Base-by-base conservation (phyloP, 2,797 vertebrate genomes). In the Myripristis murdjan region DNA sequence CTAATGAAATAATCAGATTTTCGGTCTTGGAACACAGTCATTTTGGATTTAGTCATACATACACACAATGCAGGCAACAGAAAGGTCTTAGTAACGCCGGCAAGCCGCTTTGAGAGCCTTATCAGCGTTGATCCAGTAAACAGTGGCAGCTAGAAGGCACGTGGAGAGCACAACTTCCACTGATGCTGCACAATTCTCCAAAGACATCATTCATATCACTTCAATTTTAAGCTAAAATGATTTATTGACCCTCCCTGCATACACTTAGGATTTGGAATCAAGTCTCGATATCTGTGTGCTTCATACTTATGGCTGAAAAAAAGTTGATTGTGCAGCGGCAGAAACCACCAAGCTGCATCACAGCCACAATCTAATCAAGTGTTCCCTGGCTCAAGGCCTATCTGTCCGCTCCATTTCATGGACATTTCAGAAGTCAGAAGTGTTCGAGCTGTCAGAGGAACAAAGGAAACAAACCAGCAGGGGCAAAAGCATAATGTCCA, bases 291-390 rank as follows among this genome's bases (percentile, higher is more conserved):
- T 54, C 11, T 43, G 10, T 60, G 55, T 55, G 43, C 63, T 58
- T 67, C n/a, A 26, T 46, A 23, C 28, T 12, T 24, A 31, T 22
- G 58, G 48, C 43, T 37, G 44, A 37, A 47, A 56, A 70, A 53
- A 0, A 22, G 6, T 51, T 35, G 31, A 35, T 6, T 39, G 11
- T 39, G 5, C 15, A 46, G 24, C 14, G 9, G 46, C 35, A 61
- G 10, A 54, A 47, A 46, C 5, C n/a, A 23, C 24, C 0, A n/a
- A 35, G 33, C 11, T 11, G 33, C 8, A 35, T 35, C 33, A 11
- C 33, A 9, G 11, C 33, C 33, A 35, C 8, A 35, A 35, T 35
- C 33, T 11, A 35, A 35, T 35, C 33, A 35, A 35, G 2, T 35
- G 33, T 35, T 35, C 33, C 9, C 35, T 35, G 33, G 33, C 33